Evolutionary conservation across 2,113 vertebrate genomes (phyloP).

Genomic region (Gallinago jamesoni): DNA sequence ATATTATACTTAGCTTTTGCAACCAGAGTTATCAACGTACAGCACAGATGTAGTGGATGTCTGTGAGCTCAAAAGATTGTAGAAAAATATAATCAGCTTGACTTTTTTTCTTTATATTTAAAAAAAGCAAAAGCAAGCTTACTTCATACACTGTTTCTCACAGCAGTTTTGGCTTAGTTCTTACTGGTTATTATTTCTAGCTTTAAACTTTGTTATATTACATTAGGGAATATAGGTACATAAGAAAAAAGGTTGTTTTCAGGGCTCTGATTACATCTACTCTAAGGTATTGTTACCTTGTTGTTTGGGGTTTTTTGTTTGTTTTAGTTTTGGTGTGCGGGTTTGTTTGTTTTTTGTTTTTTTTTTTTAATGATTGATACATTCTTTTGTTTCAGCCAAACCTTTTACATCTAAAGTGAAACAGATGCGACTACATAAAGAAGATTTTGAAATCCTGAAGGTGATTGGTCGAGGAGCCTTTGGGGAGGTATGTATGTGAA

Average conservation of each 20-base stretch:
- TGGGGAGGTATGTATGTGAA: constrained; percentile 86
- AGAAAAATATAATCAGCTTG: not conserved
- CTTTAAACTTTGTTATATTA: not conserved
- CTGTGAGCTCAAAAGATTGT: not conserved
- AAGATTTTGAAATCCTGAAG: constrained; percentile 99
- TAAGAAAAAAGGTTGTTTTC: not conserved
- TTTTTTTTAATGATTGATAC: constrained; percentile 17
- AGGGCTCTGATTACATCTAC: not conserved
- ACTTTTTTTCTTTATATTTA: not conserved
- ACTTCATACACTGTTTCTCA: not conserved
- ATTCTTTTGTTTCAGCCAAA: constrained; percentile 85
- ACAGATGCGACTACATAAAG: constrained; percentile 97
- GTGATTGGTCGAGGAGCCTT: constrained; percentile 99
- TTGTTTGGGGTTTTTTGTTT: not conserved
- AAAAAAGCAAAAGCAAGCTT: not conserved
- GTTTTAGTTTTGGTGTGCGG: not conserved
- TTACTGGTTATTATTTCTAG: not conserved
- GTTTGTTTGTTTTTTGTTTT: not conserved
- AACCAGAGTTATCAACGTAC: not conserved
- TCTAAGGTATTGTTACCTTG: not conserved
- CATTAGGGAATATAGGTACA: not conserved
- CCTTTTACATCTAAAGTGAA: constrained; percentile 97
- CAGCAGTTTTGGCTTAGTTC: not conserved
- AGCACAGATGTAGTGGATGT: not conserved
- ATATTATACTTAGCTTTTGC: not conserved